Evolutionary conservation across 2,797 vertebrate species (phyloP).

Genomic region (Coendou prehensilis): DNA sequence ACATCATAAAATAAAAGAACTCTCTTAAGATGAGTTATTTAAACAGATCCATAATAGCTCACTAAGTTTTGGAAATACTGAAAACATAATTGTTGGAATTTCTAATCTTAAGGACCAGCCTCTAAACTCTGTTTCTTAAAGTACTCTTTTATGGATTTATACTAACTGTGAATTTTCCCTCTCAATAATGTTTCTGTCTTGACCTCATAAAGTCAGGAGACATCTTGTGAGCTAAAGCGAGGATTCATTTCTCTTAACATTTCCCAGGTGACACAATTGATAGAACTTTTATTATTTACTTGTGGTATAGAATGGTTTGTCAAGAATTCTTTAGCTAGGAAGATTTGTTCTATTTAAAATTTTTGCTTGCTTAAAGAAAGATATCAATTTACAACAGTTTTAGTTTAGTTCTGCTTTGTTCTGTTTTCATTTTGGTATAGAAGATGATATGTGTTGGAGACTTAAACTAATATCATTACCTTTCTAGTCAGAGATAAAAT

Average conservation of each 20-base stretch:
- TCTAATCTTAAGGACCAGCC: not conserved
- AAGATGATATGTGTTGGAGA: not conserved
- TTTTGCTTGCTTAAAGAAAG: not conserved
- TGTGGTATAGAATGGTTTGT: not conserved
- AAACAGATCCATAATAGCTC: not conserved
- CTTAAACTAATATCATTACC: not conserved
- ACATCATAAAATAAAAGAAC: not conserved
- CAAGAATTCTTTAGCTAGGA: not conserved
- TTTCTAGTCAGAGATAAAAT: not conserved
- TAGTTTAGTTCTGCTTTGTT: not conserved
- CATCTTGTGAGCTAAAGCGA: not conserved
- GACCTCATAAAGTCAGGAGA: not conserved
- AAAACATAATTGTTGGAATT: not conserved
- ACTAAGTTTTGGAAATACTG: not conserved
- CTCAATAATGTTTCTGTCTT: not conserved
- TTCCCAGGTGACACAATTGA: not conserved
- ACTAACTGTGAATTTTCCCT: not conserved
- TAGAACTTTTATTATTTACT: not conserved
- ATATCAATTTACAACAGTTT: not conserved
- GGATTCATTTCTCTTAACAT: not conserved
- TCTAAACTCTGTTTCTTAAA: not conserved
- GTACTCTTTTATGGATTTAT: not conserved
- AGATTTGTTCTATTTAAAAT: slow-evolving; percentile 27
- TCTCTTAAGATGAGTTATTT: not conserved
- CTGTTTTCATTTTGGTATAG: not conserved